Evolutionary conservation across 1,140 invertebrate genomes (phyloP).

Genomic region (Dufourea novaeangliae): DNA sequence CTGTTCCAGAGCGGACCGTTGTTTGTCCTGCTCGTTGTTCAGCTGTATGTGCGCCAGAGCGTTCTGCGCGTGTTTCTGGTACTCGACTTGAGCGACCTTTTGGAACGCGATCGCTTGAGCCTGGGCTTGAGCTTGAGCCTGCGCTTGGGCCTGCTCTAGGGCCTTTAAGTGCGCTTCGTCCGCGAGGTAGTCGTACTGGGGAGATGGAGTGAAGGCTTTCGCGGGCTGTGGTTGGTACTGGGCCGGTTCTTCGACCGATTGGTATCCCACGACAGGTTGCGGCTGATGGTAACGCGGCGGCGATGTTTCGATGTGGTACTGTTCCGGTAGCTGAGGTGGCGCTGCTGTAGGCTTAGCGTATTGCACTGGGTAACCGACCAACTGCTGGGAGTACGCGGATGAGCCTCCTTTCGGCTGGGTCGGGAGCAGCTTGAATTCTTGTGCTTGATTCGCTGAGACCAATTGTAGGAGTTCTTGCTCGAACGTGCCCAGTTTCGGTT

Average conservation of each 20-base stretch:
- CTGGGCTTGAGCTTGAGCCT: constrained; percentile 73
- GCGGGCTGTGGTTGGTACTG: constrained; percentile 65
- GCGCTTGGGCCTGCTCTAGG: constrained; percentile 62
- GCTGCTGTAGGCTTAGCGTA: constrained; percentile 68
- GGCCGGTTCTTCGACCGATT: constrained; percentile 65
- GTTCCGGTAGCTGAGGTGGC: constrained; percentile 66
- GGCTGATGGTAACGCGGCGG: constrained; percentile 68
- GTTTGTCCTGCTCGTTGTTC: constrained; percentile 71
- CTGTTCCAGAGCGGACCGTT: constrained; percentile 77
- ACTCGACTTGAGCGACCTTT: constrained; percentile 74
- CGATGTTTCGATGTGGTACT: constrained; percentile 79
- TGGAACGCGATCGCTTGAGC: constrained; percentile 77
- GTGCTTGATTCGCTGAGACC: constrained; percentile 76
- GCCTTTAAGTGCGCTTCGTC: constrained; percentile 61
- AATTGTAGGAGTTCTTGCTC: constrained; percentile 76
- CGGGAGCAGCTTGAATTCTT: constrained; percentile 74
- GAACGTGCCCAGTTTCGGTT: constrained; percentile 74
- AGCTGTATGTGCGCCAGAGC: constrained; percentile 77
- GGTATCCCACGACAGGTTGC: constrained; percentile 49
- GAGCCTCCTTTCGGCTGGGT: constrained; percentile 64
- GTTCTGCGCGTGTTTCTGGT: constrained; percentile 74
- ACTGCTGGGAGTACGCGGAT: constrained; percentile 64
- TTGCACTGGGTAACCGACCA: constrained; percentile 57
- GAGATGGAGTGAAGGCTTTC: constrained; percentile 61
- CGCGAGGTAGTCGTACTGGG: constrained; percentile 74